Evolutionary conservation across 2,797 vertebrate species (phyloP).

Genomic region (Phrynocephalus vlangalii): DNA sequence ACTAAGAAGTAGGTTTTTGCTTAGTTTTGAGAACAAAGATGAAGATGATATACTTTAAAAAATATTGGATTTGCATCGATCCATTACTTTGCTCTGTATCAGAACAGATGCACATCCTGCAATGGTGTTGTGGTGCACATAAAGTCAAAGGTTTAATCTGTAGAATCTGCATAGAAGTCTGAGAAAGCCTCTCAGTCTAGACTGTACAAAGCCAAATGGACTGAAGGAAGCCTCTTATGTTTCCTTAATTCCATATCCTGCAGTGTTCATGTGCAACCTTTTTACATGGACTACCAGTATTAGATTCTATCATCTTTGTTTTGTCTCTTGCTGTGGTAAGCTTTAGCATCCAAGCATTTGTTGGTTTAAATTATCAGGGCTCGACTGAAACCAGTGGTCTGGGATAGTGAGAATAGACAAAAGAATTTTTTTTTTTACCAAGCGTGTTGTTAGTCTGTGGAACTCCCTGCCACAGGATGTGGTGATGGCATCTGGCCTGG

Average conservation of each 20-base stretch:
- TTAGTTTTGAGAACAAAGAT: neutral
- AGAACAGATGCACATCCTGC: neutral
- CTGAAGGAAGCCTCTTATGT: neutral
- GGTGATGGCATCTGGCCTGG: too few species aligned
- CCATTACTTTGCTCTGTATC: neutral
- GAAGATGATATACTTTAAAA: neutral
- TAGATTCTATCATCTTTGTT: neutral
- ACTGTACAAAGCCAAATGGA: neutral
- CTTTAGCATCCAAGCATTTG: neutral
- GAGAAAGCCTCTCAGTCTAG: neutral
- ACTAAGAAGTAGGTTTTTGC: neutral
- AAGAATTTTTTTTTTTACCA: neutral
- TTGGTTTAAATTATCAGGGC: neutral
- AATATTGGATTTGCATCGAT: neutral
- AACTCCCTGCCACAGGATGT: too few species aligned
- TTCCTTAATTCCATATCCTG: neutral
- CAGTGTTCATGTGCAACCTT: neutral
- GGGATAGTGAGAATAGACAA: neutral
- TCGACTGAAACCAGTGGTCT: neutral
- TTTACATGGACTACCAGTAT: neutral
- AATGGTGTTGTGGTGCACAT: neutral
- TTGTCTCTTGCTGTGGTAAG: slow-evolving; percentile 23
- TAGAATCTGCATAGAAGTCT: neutral
- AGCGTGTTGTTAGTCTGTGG: too few species aligned
- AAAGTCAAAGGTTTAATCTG: neutral